Evolutionary conservation across 1,140 invertebrate species (phyloP), one percentile per base, ranked within the genome.

Genomic region (Zaprionus davidi): DNA sequence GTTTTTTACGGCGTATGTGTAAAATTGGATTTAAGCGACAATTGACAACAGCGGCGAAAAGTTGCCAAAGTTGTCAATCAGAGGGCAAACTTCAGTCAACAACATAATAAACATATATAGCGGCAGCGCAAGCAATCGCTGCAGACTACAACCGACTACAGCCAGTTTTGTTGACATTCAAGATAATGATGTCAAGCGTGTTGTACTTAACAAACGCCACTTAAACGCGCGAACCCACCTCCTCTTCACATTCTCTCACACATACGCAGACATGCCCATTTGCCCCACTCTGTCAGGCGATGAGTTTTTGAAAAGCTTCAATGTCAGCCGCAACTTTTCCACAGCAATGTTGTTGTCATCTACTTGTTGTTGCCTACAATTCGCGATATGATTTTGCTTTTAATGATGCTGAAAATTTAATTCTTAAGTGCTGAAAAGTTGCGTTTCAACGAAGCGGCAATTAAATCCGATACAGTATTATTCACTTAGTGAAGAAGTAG

Each of bases 11-110:
- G 63, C 20, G 71, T 66, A 66, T 81, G 77, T 87, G 85, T 81
- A 65, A 87, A 87, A 87, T 90, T 87, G 84, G 84, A 84, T 87
- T 87, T 83, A 82, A 85, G 84, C 87, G 85, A 76, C 84, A 87
- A 87, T 87, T 87, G 84, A 90, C 84, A 90, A 81, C 51, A 65
- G 71, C 20, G 63, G 51, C 62, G 68, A 76, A 86, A 86, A 82
- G 76, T 82, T 86, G 68, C 59, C 44, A 80, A 75, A 81, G 60
- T 84, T 87, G 84, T 87, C 84, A 87, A 87, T 87, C 84, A 84
- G 71, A 76, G 66, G 71, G 67, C 67, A 64, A 75, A 67, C 63
- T 72, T 67, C 55, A 67, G 53, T 53, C 24, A 75, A 69, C 78
- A 78, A 83, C 84, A 87, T 71, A 76, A 79, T 76, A 77, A 82